Conservation (phyloP, 2,797 vertebrate genomes). For the Tachyglossus aculeatus region DNA sequence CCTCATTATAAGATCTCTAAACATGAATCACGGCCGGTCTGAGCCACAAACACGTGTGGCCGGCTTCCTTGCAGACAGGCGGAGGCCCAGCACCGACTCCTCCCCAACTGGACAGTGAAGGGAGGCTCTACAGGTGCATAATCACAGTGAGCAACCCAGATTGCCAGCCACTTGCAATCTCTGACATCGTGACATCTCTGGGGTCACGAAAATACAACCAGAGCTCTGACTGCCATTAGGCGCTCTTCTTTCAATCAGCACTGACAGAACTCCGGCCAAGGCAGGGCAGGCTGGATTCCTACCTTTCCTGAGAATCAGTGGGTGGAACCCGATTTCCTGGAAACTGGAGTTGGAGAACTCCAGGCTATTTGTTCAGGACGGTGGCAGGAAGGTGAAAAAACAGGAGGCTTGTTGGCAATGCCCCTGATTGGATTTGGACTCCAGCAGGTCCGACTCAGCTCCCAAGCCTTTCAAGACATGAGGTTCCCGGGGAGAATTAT, state of each 20-base stretch:
- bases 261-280: background rate
- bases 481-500: too few relatives aligned
- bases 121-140: background rate
- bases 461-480: too few relatives aligned
- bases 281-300: too few relatives aligned
- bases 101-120: background rate
- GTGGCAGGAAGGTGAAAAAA: background rate
- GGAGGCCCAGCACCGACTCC: background rate
- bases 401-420: background rate
- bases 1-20: background rate
- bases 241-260: background rate
- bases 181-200: too few relatives aligned
- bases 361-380: background rate
- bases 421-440: background rate
- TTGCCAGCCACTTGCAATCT: background rate
- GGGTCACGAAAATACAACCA: too few relatives aligned
- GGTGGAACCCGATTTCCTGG: background rate
- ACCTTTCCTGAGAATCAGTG: background rate
- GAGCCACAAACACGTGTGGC: background rate
- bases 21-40: background rate
- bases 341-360: background rate
- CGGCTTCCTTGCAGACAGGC: background rate
- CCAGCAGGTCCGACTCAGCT: background rate
- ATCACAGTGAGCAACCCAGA: background rate
- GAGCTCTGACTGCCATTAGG: too few relatives aligned